Evolutionary conservation across 2,888 invertebrate species (phyloP), one percentile per base, ranked within the genome.

Genomic region (Campoletis raptor): DNA sequence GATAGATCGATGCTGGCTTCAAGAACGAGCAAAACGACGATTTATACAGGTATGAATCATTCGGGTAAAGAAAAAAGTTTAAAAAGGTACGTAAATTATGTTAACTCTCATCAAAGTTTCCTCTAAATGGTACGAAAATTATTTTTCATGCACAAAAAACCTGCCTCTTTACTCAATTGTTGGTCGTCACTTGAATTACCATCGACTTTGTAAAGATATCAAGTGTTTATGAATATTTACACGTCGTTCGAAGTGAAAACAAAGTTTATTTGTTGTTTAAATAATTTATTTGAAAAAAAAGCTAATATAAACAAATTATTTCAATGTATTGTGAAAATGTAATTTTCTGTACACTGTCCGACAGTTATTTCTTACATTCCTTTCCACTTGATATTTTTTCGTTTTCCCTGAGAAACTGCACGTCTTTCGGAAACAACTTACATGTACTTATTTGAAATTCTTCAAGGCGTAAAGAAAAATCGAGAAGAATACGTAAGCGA

Each of bases 31-130:
- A 42, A 54, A 81, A 67, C 40, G 21, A 48, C 45, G 52, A 54
- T 36, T 10, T 76, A 57, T 66, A 48, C 54, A 74, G 57, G 36
- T 76, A 61, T 24, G 40, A 74, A 74, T 79, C 54, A 66, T 69
- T 81, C 57, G 37, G 57, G 24, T 52, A 66, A 70, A 81, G 81
- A 74, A 70, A 76, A 48, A 40, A 52, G 67, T 30, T 64, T 70
- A 82, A 85, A 85, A 76, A 83, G 84, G 79, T 80, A 70, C 77
- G 82, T 84, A 84, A 86, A 86, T 86, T 84, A 79, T 74, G 78
- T 81, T 81, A 78, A 84, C 78, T 64, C 69, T 64, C 73, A 82
- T 77, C 80, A 72, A 84, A 81, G 81, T 84, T 84, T 86, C 8
- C 64, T 52, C 81, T 69, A 61, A 70, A 78, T 64, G 61, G 67